A percentile compares a stretch with the other conserved stretches of the same genome.
Conservation (phyloP, 2,888 invertebrate species). For the Drosophila pegasa region DNA sequence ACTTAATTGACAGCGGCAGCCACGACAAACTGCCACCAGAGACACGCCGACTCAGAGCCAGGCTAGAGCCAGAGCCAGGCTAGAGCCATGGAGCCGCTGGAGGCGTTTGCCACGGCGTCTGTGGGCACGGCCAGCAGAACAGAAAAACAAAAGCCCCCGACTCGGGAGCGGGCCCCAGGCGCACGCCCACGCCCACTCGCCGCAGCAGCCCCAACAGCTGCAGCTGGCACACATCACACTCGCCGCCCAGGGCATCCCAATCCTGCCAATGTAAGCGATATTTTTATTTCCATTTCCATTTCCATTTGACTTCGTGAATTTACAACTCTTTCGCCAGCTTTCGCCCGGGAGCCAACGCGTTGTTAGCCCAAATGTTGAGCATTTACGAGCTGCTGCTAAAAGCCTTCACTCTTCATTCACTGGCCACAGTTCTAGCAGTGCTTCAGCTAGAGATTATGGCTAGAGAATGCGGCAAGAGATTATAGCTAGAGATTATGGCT, state of each 20-base stretch:
- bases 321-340: background rate
- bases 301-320: background rate
- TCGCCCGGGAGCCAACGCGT: background rate
- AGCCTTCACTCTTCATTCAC: background rate
- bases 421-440: background rate
- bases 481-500: background rate
- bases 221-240: slow-evolving; percentile 2
- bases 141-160: slow-evolving; percentile 5
- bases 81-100: slow-evolving; percentile 2
- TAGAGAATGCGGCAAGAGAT: background rate
- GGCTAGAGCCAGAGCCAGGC: background rate
- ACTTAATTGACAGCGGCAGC: slow-evolving; percentile 78
- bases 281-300: slow-evolving; percentile 1
- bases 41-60: slow-evolving; percentile 26
- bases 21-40: slow-evolving; percentile 76
- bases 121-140: slow-evolving; percentile 34
- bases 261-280: slow-evolving; percentile 4
- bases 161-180: slow-evolving; percentile 1
- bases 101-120: slow-evolving; percentile 31
- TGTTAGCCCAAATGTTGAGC: background rate
- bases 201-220: slow-evolving; percentile 5
- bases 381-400: background rate
- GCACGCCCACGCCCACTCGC: slow-evolving; percentile 8
- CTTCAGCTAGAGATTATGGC: background rate
- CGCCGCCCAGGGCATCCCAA: slow-evolving; percentile 4